phyloP scores from a whole-genome alignment of 2,888 invertebrate genomes.

The Caenorhabditis sulstoni region DNA sequence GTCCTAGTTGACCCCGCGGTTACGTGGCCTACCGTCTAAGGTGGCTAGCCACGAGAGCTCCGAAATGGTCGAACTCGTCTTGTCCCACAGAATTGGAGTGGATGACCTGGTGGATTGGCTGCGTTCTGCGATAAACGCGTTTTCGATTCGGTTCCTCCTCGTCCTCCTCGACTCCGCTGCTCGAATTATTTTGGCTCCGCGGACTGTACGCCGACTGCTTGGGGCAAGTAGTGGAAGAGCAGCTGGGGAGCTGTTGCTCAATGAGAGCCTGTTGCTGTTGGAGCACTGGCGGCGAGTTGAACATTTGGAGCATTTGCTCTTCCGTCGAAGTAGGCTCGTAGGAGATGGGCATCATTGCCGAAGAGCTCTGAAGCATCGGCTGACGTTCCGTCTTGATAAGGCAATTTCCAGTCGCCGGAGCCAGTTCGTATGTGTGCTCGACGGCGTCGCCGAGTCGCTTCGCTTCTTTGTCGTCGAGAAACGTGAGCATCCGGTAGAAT shows the following conservation, averaged over 20 bases:
- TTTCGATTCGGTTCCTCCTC: conserved; percentile 41
- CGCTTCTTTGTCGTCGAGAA: conserved; percentile 66
- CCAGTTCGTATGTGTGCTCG: conserved; percentile 37
- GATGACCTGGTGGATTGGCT: too few species aligned
- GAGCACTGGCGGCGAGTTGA: conserved; percentile 17
- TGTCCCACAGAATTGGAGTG: background rate
- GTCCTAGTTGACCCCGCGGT: background rate
- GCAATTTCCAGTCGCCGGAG: background rate
- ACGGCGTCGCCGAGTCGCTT: conserved; percentile 27
- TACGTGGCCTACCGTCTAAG: conserved; percentile 45
- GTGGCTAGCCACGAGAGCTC: conserved; percentile 57
- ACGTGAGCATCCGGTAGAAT: conserved; percentile 68
- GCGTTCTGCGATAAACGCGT: background rate
- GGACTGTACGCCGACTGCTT: conserved; percentile 20
- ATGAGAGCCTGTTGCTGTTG: conserved; percentile 6
- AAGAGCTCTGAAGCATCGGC: background rate
- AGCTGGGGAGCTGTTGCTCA: conserved; percentile 11
- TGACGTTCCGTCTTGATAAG: conserved; percentile 38
- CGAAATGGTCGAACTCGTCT: conserved; percentile 67
- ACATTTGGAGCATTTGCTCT: conserved; percentile 62
- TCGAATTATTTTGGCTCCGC: conserved; percentile 16
- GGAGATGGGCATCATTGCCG: conserved; percentile 9
- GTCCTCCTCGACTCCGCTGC: conserved; percentile 34
- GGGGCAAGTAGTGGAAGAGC: conserved; percentile 26
- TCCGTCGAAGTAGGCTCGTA: conserved; percentile 60